Conservation (phyloP, 2,797 vertebrate genomes). For the Eutrigla gurnardus region DNA sequence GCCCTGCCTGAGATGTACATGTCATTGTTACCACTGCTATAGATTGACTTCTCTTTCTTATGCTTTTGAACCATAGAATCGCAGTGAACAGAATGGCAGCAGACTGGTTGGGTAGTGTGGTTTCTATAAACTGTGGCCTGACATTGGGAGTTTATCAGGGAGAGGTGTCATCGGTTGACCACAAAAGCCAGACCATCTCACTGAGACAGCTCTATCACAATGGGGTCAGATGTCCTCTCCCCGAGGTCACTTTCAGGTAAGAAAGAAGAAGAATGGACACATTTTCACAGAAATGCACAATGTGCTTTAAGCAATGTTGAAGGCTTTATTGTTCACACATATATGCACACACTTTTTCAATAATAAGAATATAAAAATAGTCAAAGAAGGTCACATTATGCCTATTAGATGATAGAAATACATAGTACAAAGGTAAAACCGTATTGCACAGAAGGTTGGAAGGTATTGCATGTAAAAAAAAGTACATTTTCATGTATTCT, state of each 20-base stretch:
- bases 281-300: neutral
- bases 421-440: too few relatives aligned
- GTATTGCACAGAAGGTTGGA: too few relatives aligned
- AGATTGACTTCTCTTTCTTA: neutral
- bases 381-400: too few relatives aligned
- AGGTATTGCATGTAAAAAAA: too few relatives aligned
- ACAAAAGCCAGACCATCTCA: constrained; percentile 93
- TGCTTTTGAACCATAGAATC: constrained; percentile 27
- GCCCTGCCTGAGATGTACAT: too few relatives aligned
- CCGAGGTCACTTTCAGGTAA: constrained; percentile 95
- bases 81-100: constrained; percentile 83
- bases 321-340: neutral
- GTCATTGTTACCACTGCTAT: neutral
- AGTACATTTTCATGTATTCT: neutral
- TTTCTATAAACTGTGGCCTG: constrained; percentile 92
- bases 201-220: constrained; percentile 93
- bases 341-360: too few relatives aligned
- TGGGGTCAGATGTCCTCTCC: constrained; percentile 92
- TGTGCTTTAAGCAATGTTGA: neutral
- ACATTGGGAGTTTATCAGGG: constrained; percentile 93
- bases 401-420: too few relatives aligned
- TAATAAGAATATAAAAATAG: too few relatives aligned
- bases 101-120: constrained; percentile 92
- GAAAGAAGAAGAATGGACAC: constrained; percentile 8
- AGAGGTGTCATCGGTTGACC: constrained; percentile 91